Evolutionary conservation across 2,113 vertebrate genomes (phyloP), one percentile per base, ranked within the genome.

Genomic region (Theristicus caerulescens): DNA sequence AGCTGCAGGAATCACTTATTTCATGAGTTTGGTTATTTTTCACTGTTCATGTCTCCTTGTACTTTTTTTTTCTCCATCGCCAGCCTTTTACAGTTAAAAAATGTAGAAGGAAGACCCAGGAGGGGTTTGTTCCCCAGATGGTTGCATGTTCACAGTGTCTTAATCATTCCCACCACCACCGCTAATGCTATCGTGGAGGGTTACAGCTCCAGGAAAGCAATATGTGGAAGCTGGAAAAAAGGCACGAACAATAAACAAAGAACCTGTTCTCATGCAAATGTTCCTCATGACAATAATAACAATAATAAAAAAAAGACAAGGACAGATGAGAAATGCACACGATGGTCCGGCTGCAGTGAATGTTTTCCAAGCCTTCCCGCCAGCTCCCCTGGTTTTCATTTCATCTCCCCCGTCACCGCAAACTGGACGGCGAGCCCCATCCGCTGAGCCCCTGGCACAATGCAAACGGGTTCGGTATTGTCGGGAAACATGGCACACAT

Each of bases 291-390:
- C 21, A 59, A 64, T 5, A n/a, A 59, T 6, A 54, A 52, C 4
- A 70, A n/a, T 7, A 42, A 11, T 11, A 65, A 11, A 29, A 47
- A 55, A 36, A 65, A 46, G 36, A 46, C 49, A 24, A 51, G 17
- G 47, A 47, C 65, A 51, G 57, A 88, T 19, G 64, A 90, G 66
- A 44, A 69, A 70, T 0, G 3, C 67, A 78, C 65, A 20, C 44
- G 38, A 19, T 0, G 40, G 29, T 42, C 83, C 0, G 1, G 58
- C n/a, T 1, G 1, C 13, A 4, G 44, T 9, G 42, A 54, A 64
- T 66, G 61, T 69, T 89, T 84, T 32, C 71, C 40, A 44, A 71
- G 49, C 76, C 57, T n/a, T 92, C 72, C 72, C 6, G 6, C 29
- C 1, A 6, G n/a, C n/a, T 82, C 21, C 51, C 52, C 61, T 26